Evolutionary conservation across 2,797 vertebrate genomes (phyloP), one percentile per base, ranked within the genome.

Genomic region (Xiphorhynchus erythropygius): DNA sequence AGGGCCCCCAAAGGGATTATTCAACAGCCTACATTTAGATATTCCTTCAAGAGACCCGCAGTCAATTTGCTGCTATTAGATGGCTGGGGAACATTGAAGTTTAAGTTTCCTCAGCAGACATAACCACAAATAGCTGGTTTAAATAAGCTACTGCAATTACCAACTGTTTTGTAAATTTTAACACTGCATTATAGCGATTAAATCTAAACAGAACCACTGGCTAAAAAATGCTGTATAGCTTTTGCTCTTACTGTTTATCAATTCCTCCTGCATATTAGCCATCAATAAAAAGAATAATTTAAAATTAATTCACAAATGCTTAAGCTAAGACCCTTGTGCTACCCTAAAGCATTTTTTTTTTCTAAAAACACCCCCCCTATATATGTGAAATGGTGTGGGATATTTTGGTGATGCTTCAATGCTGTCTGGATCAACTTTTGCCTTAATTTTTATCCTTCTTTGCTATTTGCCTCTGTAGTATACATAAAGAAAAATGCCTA

Each of bases 1-100:
- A 98, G 98, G 99, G 99, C 98, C 99, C 98, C 98, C 93, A 98
- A 98, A 99, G 98, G 99, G 99, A 98, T 98, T 99, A 99, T 99
- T 99, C 99, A 99, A 99, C 98, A 98, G 99, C 98, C 99, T 98
- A 99, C 99, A 98, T 98, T 98, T 98, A 98, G 98, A 98, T 98
- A 98, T 98, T 98, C 99, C 99, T 99, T 98, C 98, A 98, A 98
- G 98, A 97, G 98, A 98, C 97, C 97, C 80, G 95, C 97, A 98
- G 98, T 96, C 97, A 96, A 98, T 85, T 92, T 95, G 93, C 97
- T 96, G 96, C 97, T 94, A 90, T 95, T 96, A 96, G 96, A 93
- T 94, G 96, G 96, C 95, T 97, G 95, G 82, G 95, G 93, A 98
- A 96, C 90, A 53, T 42, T 96, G 94, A 96, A 97, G 97, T 97